A percentile compares a stretch with the other conserved stretches of the same genome.
Conservation (phyloP, 1,140 invertebrate genomes). For the Brachionus rubens region DNA sequence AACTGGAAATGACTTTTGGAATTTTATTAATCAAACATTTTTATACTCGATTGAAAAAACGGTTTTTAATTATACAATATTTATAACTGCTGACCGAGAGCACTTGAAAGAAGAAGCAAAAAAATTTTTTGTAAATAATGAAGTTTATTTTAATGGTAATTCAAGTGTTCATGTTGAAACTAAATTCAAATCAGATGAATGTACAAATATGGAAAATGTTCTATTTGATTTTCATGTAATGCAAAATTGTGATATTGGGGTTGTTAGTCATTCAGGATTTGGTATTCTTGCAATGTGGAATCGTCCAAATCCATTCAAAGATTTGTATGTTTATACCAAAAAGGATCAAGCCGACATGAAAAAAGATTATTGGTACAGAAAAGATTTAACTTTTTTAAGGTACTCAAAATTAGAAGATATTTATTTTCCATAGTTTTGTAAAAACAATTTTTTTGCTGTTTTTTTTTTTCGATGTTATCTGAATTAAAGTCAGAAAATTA, state of each 20-base stretch:
- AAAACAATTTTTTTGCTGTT: not conserved
- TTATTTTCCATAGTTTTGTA: not conserved
- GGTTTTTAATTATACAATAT: conserved; percentile 3
- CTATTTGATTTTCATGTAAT: conserved; percentile 34
- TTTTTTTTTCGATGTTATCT: no score
- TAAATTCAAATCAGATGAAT: not conserved
- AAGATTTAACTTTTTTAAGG: conserved; percentile 6
- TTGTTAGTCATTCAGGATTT: conserved; percentile 29
- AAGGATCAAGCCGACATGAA: not conserved
- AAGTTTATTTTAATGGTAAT: not conserved
- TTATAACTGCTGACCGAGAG: conserved; percentile 4
- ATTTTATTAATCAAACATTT: conserved; percentile 22
- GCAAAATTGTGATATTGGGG: conserved; percentile 39
- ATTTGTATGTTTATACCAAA: conserved; percentile 34
- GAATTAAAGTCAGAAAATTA: no score
- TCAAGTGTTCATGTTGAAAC: conserved; percentile 17
- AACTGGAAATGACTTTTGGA: not conserved
- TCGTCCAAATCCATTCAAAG: conserved; percentile 8
- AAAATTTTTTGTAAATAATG: not conserved
- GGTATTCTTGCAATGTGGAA: conserved; percentile 22
- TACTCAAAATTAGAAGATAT: conserved; percentile 4
- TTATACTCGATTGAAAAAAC: not conserved
- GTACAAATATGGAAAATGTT: conserved; percentile 9
- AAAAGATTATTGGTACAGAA: conserved; percentile 1
- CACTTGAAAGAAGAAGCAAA: not conserved